A percentile compares a stretch with the other conserved stretches of the same genome.
phyloP scores from a whole-genome alignment of 2,113 vertebrate genomes.

The Dolichallabes microphthalmus region DNA sequence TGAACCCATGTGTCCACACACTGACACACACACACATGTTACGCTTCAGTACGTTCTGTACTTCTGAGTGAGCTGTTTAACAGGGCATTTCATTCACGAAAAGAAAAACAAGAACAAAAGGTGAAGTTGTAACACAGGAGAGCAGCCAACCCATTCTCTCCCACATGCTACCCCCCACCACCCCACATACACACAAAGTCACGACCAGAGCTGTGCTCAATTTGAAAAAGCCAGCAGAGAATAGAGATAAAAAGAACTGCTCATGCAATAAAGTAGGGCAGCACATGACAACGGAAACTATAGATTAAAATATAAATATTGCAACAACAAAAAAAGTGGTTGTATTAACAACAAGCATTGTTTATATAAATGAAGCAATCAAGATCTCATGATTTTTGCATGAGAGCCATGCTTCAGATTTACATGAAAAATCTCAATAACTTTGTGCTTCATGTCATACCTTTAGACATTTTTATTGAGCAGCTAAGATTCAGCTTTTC shows the following conservation, averaged over 20 bases:
- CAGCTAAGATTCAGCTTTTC: not conserved
- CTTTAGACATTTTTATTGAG: not conserved
- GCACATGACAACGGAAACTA: not conserved
- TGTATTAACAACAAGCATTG: not conserved
- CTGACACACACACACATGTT: not conserved
- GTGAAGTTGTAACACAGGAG: slow-evolving; percentile 20
- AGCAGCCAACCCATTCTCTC: slow-evolving; percentile 26
- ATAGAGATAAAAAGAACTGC: not conserved
- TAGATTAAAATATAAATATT: slow-evolving; percentile 1
- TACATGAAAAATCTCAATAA: not conserved
- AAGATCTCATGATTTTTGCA: not conserved
- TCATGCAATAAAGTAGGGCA: not conserved
- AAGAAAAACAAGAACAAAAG: slow-evolving; percentile 44
- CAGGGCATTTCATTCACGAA: slow-evolving; percentile 41
- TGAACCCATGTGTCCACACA: not conserved
- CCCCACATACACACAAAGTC: slow-evolving; percentile 8
- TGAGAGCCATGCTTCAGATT: no score
- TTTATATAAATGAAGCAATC: not conserved
- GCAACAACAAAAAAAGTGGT: not conserved
- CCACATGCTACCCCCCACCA: not conserved
- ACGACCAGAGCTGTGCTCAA: slow-evolving; percentile 37
- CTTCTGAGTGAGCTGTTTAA: slow-evolving; percentile 32
- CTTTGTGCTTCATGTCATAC: not conserved
- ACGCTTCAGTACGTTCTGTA: slow-evolving; percentile 37
- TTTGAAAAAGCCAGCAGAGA: slow-evolving; percentile 28